Evolutionary conservation across 2,113 vertebrate species (phyloP).

Genomic region (Stigmatopora nigra): DNA sequence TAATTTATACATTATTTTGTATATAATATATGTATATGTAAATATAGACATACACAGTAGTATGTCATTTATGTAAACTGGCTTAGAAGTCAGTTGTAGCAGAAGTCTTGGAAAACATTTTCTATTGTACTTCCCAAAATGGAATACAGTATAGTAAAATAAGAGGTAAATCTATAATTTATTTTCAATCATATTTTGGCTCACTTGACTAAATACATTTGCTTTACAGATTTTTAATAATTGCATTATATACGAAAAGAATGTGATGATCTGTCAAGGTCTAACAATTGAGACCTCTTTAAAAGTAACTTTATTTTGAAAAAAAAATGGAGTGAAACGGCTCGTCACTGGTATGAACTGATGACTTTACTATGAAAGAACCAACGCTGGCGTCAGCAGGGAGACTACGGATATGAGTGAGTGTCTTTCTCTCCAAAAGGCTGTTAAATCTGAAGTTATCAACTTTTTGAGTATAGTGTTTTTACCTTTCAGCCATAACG

Average conservation of each 20-base stretch:
- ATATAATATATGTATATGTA: too few relatives aligned
- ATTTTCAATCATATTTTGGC: not conserved
- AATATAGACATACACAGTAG: too few relatives aligned
- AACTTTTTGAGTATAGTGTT: constrained; percentile 35
- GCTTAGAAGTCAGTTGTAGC: constrained; percentile 37
- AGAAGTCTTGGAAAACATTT: constrained; percentile 45
- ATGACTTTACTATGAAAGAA: not conserved
- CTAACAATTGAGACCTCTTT: not conserved
- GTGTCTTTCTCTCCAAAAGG: too few relatives aligned
- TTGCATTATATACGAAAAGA: not conserved
- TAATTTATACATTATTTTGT: too few relatives aligned
- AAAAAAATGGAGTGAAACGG: not conserved
- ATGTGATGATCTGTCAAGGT: not conserved
- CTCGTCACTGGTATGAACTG: too few relatives aligned
- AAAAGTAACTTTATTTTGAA: not conserved
- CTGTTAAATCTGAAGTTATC: not conserved
- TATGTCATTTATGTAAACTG: too few relatives aligned
- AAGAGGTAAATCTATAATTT: constrained; percentile 18
- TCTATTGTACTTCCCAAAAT: not conserved
- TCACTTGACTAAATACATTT: not conserved
- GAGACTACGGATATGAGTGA: not conserved
- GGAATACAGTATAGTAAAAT: constrained; percentile 11
- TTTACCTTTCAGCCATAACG: not conserved
- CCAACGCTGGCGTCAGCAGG: not conserved
- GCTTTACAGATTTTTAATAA: not conserved